Evolutionary conservation across 1,140 invertebrate species (phyloP), one percentile per base, ranked within the genome.

Genomic region (Drosophila nebulosa): DNA sequence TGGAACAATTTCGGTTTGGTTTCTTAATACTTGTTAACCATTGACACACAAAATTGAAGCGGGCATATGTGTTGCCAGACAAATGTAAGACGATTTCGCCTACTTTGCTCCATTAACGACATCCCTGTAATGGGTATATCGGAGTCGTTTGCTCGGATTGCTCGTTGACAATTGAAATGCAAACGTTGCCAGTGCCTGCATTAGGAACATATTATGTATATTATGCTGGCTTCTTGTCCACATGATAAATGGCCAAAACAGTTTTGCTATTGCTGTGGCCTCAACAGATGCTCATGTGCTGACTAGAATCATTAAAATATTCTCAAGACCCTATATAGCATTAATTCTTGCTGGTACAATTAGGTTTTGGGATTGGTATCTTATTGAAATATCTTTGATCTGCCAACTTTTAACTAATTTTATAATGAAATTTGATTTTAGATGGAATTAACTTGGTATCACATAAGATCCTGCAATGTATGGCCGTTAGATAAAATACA

Each of bases 221-320:
- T 56, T 63, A 61, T 63, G 71, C 57, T 39, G 75, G 71, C 64
- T 10, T 68, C n/a, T 7, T 69, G 66, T 18, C 56, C 64, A 69
- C 60, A 30, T 51, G 62, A 55, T 27, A 26, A 51, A 67, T 74
- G 67, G 62, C 26, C 50, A 63, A 36, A 65, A 63, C 67, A 53
- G 22, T 60, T 42, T 12, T 46, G 10, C 18, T 21, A 18, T 18
- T 16, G 18, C 18, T 21, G 9, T 18, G 10, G 18, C 9, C 16
- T 10, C 18, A 46, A 46, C 39, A 46, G 39, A 46, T 46, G 51
- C 7, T 36, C 50, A 60, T 46, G 68, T 70, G 63, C 71, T 69
- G 72, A 66, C 14, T 56, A 14, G 71, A 73, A 73, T 73, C 50
- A 35, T 26, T 60, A 65, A 74, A 63, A 35, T 60, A 56, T 59